phyloP scores from a whole-genome alignment of 1,140 invertebrate species.

The Lithobius niger region DNA sequence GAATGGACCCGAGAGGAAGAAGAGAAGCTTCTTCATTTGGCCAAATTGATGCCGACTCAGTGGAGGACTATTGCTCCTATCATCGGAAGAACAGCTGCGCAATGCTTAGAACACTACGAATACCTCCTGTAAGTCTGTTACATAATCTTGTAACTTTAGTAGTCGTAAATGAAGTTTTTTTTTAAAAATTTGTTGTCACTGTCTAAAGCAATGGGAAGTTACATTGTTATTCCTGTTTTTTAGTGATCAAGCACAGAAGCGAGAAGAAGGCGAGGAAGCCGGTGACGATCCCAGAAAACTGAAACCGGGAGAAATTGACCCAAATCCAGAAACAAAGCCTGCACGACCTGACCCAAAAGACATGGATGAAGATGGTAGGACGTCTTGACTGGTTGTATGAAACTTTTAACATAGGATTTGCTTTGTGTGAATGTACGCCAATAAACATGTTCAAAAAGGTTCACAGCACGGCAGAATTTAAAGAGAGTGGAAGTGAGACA shows the following conservation, averaged over 20 bases:
- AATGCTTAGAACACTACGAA: conserved; percentile 96
- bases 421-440: too few species aligned
- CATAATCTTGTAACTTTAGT: too few species aligned
- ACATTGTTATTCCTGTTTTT: conserved; percentile 18
- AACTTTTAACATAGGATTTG: too few species aligned
- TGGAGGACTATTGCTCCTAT: conserved; percentile 99
- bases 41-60: conserved; percentile 98
- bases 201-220: too few species aligned
- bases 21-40: conserved; percentile 93
- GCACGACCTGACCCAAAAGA: conserved; percentile 98
- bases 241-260: conserved; percentile 95
- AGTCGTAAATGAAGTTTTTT: too few species aligned
- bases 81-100: conserved; percentile 93
- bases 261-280: conserved; percentile 81
- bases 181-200: too few species aligned
- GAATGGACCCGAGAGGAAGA: conserved; percentile 99
- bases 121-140: conserved; percentile 70
- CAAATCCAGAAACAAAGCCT: conserved; percentile 98
- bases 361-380: conserved; percentile 93
- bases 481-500: too few species aligned
- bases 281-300: conserved; percentile 89
- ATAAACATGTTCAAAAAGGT: too few species aligned
- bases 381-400: too few species aligned
- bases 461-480: too few species aligned
- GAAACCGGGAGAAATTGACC: conserved; percentile 98